Evolutionary conservation across 2,797 vertebrate species (phyloP).

Genomic region (Acomys russatus): DNA sequence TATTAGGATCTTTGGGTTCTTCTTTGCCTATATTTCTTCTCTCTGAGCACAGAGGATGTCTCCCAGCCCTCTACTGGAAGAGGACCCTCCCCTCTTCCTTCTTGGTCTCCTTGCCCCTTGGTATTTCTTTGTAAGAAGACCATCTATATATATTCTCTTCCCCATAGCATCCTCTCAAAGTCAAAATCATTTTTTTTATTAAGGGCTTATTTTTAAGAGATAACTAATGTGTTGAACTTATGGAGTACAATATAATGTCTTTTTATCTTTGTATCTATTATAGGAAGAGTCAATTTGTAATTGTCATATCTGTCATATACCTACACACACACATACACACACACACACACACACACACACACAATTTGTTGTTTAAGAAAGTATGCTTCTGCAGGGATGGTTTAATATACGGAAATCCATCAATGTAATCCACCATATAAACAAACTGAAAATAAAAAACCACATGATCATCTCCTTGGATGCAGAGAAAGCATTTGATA

Average conservation of each 20-base stretch:
- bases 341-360: no score
- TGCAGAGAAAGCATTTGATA: no score
- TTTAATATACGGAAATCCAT: no score
- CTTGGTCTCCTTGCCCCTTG: no score
- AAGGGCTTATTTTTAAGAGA: background rate
- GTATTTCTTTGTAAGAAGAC: background rate
- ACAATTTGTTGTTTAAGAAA: background rate
- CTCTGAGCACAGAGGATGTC: background rate
- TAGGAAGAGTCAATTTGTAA: background rate
- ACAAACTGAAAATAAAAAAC: no score
- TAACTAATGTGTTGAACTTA: background rate
- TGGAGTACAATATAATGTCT: background rate
- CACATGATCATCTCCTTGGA: no score
- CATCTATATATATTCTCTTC: background rate
- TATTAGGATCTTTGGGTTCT: background rate
- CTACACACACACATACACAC: no score
- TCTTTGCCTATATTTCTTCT: background rate
- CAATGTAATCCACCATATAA: no score
- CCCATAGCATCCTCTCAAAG: background rate
- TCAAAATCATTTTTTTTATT: background rate
- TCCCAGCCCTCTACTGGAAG: rapidly evolving
- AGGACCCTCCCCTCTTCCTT: no score
- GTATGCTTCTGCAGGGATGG: no score
- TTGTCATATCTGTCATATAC: background rate
- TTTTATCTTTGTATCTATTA: background rate